phyloP scores from a whole-genome alignment of 2,797 vertebrate genomes.

The Myotis planiceps region DNA sequence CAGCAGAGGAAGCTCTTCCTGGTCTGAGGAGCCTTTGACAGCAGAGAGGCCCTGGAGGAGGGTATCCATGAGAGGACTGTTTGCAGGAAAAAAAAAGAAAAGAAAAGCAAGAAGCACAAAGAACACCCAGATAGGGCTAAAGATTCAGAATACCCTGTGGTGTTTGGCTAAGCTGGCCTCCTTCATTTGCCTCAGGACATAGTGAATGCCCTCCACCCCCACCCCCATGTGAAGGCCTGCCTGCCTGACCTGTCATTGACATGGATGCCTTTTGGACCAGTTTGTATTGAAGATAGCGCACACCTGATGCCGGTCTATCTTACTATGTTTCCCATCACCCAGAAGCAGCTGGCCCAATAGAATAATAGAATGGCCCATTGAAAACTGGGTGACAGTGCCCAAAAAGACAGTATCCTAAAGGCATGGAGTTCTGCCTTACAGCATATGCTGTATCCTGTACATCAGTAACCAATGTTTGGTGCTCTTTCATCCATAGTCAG shows the following conservation, averaged over 20 bases:
- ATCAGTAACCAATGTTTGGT: not conserved
- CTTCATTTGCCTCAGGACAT: constrained; percentile 94
- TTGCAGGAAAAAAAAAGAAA: constrained; percentile 89
- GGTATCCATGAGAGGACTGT: constrained; percentile 81
- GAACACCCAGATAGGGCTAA: constrained; percentile 85
- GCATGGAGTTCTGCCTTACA: not conserved
- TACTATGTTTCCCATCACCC: not conserved
- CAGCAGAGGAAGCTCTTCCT: constrained; percentile 90
- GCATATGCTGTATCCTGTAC: not conserved
- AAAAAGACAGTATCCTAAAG: not conserved
- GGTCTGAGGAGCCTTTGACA: constrained; percentile 83
- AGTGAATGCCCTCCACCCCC: constrained; percentile 87
- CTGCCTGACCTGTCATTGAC: constrained; percentile 93
- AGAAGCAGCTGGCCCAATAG: not conserved
- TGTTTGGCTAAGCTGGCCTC: constrained; percentile 92
- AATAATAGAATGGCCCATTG: not conserved
- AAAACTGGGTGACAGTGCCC: not conserved
- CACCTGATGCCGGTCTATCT: constrained; percentile 88
- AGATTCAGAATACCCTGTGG: constrained; percentile 90
- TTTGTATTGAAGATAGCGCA: constrained; percentile 93
- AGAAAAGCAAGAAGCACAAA: constrained; percentile 93
- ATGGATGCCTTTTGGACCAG: constrained; percentile 94
- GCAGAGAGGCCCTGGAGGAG: constrained; percentile 89
- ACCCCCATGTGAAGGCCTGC: constrained; percentile 85
- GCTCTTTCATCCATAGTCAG: not conserved